Evolutionary conservation across 2,888 invertebrate species (phyloP), one percentile per base, ranked within the genome.

Genomic region (Drosophila longiperda): DNA sequence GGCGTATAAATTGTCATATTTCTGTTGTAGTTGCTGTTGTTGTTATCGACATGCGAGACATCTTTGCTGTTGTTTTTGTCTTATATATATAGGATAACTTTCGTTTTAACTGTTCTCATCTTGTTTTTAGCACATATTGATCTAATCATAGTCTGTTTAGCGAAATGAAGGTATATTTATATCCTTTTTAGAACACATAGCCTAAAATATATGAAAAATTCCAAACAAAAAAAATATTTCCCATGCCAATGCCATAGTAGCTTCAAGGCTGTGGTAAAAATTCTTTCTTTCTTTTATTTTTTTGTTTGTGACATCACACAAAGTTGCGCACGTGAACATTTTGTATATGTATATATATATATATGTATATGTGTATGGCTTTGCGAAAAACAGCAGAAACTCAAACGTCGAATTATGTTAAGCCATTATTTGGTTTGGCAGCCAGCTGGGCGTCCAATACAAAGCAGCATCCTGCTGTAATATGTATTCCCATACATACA

Each of bases 401-500:
- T 68, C 50, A 64, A 73, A 74, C 69, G 75, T 61, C 55, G 71
- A 81, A 78, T 72, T 81, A 68, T 78, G 67, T 73, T 80, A 72
- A 68, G 54, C 58, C 42, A 62, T 68, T 64, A 65, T 67, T 72
- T 50, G 66, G 60, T 65, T 65, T 78, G 76, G 29, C 79, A 83
- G 88, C 87, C 83, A 84, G 85, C 80, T 85, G 86, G 88, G 72
- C 80, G 64, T 63, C 69, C 76, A 55, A 65, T 53, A 36, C 48
- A 57, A 32, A 33, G 36, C 50, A 63, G 55, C 48, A 36, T 61
- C 53, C 58, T 40, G n/a, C 48, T 45, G 34, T 26, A 54, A 34
- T 54, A 48, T 61, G 49, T 64, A 73, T 65, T 61, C 60, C 45
- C 54, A 38, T 45, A 61, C 60, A 38, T 73, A 71, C 71, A 54